Evolutionary conservation across 2,797 vertebrate genomes (phyloP).

Genomic region (Rhabdophis nuchalis): DNA sequence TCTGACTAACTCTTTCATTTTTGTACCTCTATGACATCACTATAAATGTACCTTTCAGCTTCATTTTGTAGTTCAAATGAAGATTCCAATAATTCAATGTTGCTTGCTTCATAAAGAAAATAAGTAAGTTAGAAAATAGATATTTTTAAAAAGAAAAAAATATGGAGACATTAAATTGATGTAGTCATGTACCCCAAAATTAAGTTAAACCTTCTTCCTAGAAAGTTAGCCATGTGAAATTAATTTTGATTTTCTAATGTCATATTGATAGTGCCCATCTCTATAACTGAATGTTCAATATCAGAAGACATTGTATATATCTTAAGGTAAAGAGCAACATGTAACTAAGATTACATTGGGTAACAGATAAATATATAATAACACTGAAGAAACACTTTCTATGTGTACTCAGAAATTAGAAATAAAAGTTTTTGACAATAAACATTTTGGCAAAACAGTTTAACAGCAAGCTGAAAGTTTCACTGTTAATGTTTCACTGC

Average conservation of each 20-base stretch:
- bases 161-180: neutral
- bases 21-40: neutral
- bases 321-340: constrained; percentile 26
- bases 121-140: neutral
- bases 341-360: constrained; percentile 6
- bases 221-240: constrained; percentile 10
- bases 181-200: neutral
- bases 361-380: neutral
- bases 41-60: neutral
- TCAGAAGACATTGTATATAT: constrained; percentile 45
- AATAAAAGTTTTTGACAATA: neutral
- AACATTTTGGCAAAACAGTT: neutral
- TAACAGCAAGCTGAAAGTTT: neutral
- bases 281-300: constrained; percentile 5
- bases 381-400: neutral
- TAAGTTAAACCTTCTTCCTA: neutral
- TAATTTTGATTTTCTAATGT: constrained; percentile 14
- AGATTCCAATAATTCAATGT: neutral
- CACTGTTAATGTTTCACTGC: neutral
- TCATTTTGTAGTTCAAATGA: neutral
- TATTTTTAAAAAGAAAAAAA: neutral
- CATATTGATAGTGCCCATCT: constrained; percentile 33
- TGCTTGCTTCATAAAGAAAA: neutral
- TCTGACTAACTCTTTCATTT: neutral
- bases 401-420: neutral